Conservation (phyloP, 2,113 vertebrate genomes). For the Brienomyrus longianalis region DNA sequence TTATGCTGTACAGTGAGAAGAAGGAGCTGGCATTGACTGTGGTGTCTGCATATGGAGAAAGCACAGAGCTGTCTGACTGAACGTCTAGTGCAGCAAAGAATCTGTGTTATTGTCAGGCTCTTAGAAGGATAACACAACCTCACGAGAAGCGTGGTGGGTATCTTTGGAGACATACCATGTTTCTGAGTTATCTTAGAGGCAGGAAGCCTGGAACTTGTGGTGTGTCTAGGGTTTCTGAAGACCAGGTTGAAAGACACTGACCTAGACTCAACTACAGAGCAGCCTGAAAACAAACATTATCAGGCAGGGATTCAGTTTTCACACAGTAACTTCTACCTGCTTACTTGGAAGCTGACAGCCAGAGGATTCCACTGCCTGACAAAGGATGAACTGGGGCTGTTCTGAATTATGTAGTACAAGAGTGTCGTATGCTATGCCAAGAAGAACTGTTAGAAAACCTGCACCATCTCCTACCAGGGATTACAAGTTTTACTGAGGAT, state of each 20-base stretch:
- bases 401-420: slow-evolving; percentile 1
- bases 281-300: neutral
- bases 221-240: neutral
- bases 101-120: neutral
- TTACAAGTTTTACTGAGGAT: neutral
- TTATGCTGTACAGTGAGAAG: neutral
- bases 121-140: neutral
- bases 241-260: neutral
- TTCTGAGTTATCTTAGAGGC: neutral
- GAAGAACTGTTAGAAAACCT: neutral
- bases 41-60: neutral
- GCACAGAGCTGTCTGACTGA: neutral
- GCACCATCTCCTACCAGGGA: neutral
- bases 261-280: neutral
- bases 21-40: neutral
- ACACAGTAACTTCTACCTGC: neutral
- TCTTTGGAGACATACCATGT: neutral
- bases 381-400: neutral
- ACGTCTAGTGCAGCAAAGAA: neutral
- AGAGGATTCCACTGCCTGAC: neutral
- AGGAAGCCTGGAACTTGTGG: neutral
- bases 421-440: neutral
- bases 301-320: neutral
- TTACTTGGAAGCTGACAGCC: neutral
- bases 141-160: neutral